Base-by-base conservation (phyloP, 2,797 vertebrate species). In the Rhinogobio ventralis region DNA sequence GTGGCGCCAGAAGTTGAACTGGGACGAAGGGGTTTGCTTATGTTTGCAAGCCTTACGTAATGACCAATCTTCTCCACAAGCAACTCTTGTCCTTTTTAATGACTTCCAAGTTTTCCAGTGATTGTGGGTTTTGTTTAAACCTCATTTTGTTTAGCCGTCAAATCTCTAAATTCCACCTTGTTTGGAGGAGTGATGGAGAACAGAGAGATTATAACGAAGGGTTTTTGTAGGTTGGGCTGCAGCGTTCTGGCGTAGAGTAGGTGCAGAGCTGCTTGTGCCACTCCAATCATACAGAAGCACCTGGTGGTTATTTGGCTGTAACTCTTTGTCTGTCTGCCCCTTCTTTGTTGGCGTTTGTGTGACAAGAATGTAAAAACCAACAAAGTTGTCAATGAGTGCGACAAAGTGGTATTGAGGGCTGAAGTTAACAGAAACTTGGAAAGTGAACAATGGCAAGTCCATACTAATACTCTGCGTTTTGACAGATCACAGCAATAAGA, bases 221-320 rank as follows among this genome's bases (percentile, higher is more conserved):
- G 79, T 88, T 88, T 90, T 82, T 88, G 88, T 79, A 83, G 84
- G 81, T 85, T 51, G 69, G 82, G 80, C 67, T n/a, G 11, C 64
- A 73, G 75, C 20, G 64, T 74, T 79, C 80, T 82, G 83, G 64
- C 5, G 2, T 42, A 7, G 68, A 11, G 64, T 62, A 7, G 73
- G 85, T 88, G 76, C 85, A 80, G 46, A 69, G 55, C 81, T 85
- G 53, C 68, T 62, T 39, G 33, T 69, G 81, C 86, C 76, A 67
- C 62, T 82, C 88, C 88, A 91, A 92, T 93, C 90, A 87, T 81
- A 85, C 64, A 49, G 66, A 85, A 88, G 88, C 92, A 93, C 90
- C 92, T 92, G 90, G 64, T 39, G 71, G 86, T 88, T 91, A 90
- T 89, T 92, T 90, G 89, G 88, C 78, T 71, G 68, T 68, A 71